These are phyloP conservation scores for Contarinia nasturtii DNA, from an alignment of 1,140 invertebrate genomes.

Conservation along the genomic window DNA sequence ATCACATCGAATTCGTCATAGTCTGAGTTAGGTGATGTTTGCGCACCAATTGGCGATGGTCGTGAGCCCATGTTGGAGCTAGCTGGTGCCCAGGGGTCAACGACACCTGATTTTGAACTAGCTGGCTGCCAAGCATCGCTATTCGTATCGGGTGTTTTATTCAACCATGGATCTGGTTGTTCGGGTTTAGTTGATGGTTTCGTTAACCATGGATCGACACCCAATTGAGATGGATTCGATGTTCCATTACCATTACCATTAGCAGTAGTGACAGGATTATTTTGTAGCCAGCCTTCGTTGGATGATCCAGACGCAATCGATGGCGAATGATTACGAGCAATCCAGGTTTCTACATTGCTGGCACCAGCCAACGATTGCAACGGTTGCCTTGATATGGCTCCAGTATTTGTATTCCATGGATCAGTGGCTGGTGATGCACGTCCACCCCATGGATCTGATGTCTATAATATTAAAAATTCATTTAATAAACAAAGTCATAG, in stretches of 20 bases:
- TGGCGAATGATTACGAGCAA: constrained; percentile 17
- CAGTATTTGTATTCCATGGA: constrained; percentile 34
- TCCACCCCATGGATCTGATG: constrained; percentile 35
- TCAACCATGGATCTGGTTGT: constrained; percentile 11
- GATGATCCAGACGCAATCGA: constrained; percentile 20
- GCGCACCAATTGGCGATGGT: constrained; percentile 2
- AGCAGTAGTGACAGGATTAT: constrained; percentile 10
- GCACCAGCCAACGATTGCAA: constrained; percentile 4
- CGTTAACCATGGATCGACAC: constrained; percentile 4
- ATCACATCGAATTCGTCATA: constrained; percentile 70
- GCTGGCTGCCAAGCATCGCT: constrained; percentile 39
- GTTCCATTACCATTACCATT: constrained; percentile 5
- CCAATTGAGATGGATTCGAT: neutral
- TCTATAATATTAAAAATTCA: constrained; percentile 16
- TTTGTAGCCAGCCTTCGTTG: constrained; percentile 21
- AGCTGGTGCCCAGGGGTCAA: constrained; percentile 29
- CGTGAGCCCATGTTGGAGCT: constrained; percentile 11
- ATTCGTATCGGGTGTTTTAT: constrained; percentile 11
- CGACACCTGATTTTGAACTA: neutral
- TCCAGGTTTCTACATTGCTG: constrained; percentile 7
- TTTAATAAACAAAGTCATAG: too few species aligned
- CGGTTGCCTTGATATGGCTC: constrained; percentile 7
- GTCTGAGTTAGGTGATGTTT: constrained; percentile 34
- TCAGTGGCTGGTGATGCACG: constrained; percentile 26
- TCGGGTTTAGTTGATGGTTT: neutral